These are phyloP conservation scores for Picus viridis DNA, from an alignment of 2,797 vertebrate species.

Conservation along the genomic window DNA sequence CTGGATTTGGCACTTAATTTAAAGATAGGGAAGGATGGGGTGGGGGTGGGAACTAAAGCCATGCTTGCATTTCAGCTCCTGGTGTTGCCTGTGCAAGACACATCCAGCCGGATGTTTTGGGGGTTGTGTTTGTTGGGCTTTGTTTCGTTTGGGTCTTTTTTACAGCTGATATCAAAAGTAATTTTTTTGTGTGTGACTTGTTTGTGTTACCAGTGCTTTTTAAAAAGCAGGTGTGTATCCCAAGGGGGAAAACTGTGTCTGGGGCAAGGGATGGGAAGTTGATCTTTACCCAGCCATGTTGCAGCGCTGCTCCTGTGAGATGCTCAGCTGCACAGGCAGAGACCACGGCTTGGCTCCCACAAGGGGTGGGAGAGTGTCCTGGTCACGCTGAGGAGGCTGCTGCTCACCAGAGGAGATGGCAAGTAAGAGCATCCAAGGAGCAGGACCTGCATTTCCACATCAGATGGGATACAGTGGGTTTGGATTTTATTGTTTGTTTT, in stretches of 20 bases:
- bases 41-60: constrained; percentile 34
- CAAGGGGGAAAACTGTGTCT: not conserved
- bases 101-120: constrained; percentile 55
- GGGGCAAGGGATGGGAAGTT: not conserved
- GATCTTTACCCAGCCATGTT: not conserved
- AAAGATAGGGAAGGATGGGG: not conserved
- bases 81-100: constrained; percentile 28
- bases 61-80: constrained; percentile 37
- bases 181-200: constrained; percentile 21
- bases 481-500: constrained; percentile 12
- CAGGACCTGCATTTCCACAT: constrained; percentile 55
- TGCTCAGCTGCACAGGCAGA: not conserved
- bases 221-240: constrained; percentile 64
- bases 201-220: constrained; percentile 68
- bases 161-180: no score
- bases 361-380: not conserved
- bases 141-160: not conserved
- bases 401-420: not conserved
- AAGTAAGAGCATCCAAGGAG: not conserved
- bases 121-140: not conserved
- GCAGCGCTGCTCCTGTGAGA: not conserved
- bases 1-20: constrained; percentile 22
- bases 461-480: constrained; percentile 75
- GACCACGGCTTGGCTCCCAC: not conserved
- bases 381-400: not conserved